These are phyloP conservation scores for Perognathus longimembris DNA, from an alignment of 2,113 vertebrate genomes.

Conservation along the genomic window DNA sequence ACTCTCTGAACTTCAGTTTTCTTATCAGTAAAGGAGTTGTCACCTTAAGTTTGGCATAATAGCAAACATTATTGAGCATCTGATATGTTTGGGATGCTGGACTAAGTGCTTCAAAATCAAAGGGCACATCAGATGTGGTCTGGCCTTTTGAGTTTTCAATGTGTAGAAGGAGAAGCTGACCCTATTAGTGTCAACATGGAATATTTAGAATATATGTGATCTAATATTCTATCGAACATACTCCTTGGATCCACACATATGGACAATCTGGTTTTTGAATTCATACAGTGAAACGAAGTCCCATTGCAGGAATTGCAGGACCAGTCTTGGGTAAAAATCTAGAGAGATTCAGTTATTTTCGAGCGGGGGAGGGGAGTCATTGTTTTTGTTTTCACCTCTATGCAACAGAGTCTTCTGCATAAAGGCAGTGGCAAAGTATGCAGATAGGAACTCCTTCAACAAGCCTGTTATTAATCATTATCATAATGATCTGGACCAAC, in stretches of 20 bases:
- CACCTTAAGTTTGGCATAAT: neutral
- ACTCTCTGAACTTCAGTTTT: slow-evolving; percentile 5
- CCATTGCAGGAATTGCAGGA: neutral
- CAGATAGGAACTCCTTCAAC: slow-evolving; percentile 55
- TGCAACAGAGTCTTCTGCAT: neutral
- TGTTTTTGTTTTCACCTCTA: slow-evolving; percentile 3
- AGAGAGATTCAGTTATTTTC: neutral
- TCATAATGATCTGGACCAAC: slow-evolving; percentile 81
- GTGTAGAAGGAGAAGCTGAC: neutral
- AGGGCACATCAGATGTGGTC: neutral
- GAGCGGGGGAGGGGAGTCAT: neutral
- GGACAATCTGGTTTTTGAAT: slow-evolving; percentile 23
- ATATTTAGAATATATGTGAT: neutral
- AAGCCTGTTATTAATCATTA: slow-evolving; percentile 82
- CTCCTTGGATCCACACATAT: neutral
- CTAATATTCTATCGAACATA: neutral
- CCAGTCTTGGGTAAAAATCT: neutral
- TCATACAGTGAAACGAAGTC: neutral
- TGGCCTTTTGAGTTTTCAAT: neutral
- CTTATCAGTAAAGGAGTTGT: neutral
- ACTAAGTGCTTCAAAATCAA: neutral
- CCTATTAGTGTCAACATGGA: neutral
- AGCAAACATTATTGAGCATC: neutral
- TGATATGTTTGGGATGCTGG: neutral
- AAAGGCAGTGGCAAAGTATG: slow-evolving; percentile 30